phyloP scores from a whole-genome alignment of 2,113 vertebrate species.

The Anarhynchus alexandrinus region DNA sequence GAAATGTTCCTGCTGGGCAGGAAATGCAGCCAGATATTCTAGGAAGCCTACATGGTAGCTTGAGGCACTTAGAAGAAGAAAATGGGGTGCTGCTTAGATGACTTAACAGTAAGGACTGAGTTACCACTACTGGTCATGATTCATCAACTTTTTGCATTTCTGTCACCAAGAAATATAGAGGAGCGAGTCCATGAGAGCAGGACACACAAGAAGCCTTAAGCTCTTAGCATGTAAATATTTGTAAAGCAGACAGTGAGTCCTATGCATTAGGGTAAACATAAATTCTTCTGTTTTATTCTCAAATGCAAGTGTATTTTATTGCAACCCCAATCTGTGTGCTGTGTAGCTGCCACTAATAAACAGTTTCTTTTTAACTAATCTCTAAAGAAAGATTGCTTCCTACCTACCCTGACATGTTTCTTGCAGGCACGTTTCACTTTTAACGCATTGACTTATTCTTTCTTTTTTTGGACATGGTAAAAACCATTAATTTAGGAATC shows the following conservation, averaged over 20 bases:
- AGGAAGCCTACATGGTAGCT: neutral
- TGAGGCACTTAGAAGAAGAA: neutral
- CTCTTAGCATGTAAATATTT: slow-evolving; percentile 58
- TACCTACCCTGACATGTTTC: neutral
- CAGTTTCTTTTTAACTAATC: neutral
- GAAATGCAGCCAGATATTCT: neutral
- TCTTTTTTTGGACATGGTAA: neutral
- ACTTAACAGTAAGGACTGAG: neutral
- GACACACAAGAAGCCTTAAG: slow-evolving; percentile 60
- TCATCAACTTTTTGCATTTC: neutral
- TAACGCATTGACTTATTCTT: neutral
- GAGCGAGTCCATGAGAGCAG: neutral
- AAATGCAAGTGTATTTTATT: neutral
- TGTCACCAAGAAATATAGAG: neutral
- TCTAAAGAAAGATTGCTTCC: slow-evolving; percentile 14
- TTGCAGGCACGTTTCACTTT: neutral
- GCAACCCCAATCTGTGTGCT: neutral
- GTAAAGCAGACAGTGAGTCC: neutral
- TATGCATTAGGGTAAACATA: slow-evolving; percentile 21
- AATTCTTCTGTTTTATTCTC: neutral
- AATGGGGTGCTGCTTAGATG: neutral
- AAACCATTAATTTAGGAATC: neutral
- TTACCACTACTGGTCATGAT: neutral
- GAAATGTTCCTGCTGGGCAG: neutral
- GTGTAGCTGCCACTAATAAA: neutral